Conservation (phyloP, 2,888 invertebrate species). For the Lochmaea crataegi region DNA sequence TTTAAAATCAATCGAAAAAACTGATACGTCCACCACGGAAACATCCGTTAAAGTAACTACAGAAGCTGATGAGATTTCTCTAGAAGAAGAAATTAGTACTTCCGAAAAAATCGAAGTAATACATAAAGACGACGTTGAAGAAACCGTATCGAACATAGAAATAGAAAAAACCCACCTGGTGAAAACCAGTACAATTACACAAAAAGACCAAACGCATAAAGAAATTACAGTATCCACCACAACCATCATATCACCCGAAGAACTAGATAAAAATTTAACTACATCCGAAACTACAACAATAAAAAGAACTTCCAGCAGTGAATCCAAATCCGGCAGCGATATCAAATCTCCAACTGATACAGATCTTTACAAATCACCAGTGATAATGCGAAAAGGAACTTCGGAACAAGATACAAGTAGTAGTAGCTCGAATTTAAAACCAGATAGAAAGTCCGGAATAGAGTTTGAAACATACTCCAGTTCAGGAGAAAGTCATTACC, state of each 20-base stretch:
- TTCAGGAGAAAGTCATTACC: conserved; percentile 90
- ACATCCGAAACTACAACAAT: conserved; percentile 50
- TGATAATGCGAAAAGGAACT: conserved; percentile 61
- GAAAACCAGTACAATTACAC: conserved; percentile 43
- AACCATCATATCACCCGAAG: conserved; percentile 40
- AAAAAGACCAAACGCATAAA: conserved; percentile 50
- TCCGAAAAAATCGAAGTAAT: conserved; percentile 53
- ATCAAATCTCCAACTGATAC: conserved; percentile 69
- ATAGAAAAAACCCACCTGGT: conserved; percentile 47
- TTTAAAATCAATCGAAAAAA: conserved; percentile 39
- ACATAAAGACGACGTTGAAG: conserved; percentile 51
- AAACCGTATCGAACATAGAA: conserved; percentile 48
- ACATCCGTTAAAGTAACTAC: conserved; percentile 49
- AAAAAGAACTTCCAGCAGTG: conserved; percentile 64
- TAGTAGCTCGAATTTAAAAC: conserved; percentile 61
- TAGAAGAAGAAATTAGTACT: conserved; percentile 44
- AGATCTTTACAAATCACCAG: conserved; percentile 51
- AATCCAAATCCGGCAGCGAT: conserved; percentile 66
- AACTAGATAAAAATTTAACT: conserved; percentile 45
- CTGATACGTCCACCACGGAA: conserved; percentile 47
- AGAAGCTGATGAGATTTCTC: conserved; percentile 47
- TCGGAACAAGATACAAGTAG: conserved; percentile 62
- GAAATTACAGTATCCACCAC: conserved; percentile 51
- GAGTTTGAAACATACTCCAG: conserved; percentile 87
- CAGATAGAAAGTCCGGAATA: conserved; percentile 79